phyloP scores from a whole-genome alignment of 2,888 invertebrate species.

The Dichetophora obliterata region DNA sequence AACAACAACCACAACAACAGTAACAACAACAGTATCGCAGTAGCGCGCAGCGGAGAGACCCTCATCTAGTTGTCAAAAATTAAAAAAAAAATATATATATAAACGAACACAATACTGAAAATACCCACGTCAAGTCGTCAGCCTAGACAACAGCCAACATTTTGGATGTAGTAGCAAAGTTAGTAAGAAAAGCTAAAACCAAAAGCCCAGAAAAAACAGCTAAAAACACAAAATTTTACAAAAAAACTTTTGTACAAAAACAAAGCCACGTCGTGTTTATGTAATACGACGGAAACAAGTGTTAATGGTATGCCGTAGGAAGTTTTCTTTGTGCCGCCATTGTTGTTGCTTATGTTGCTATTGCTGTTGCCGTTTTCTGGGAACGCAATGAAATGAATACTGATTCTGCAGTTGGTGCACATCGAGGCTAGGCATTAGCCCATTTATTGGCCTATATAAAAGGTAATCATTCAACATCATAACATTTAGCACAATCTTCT shows the following conservation, averaged over 20 bases:
- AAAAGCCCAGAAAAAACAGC: slow-evolving; percentile 1
- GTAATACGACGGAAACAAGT: slow-evolving; percentile 36
- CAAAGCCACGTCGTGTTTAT: slow-evolving; percentile 15
- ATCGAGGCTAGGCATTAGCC: not conserved
- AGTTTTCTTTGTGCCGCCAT: slow-evolving; percentile 9
- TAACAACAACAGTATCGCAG: not conserved
- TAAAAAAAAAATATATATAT: not conserved
- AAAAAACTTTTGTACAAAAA: slow-evolving; percentile 10
- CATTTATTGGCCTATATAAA: not conserved
- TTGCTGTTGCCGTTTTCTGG: slow-evolving; percentile 12
- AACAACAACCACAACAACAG: slow-evolving; percentile 4
- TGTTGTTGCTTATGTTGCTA: not conserved
- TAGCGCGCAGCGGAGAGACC: slow-evolving; percentile 22
- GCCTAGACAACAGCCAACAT: slow-evolving; percentile 23
- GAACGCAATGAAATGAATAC: not conserved
- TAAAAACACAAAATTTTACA: not conserved
- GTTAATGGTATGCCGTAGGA: slow-evolving; percentile 29
- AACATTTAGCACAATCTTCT: too few species aligned
- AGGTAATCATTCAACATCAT: too few species aligned
- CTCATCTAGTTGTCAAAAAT: slow-evolving; percentile 33
- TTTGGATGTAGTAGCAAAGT: not conserved
- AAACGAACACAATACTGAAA: slow-evolving; percentile 5
- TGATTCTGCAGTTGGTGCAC: not conserved
- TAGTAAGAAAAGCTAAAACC: not conserved
- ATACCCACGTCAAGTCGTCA: slow-evolving; percentile 35